Evolutionary conservation across 1,140 invertebrate species (phyloP).

Genomic region (Drosophila prosaltans): DNA sequence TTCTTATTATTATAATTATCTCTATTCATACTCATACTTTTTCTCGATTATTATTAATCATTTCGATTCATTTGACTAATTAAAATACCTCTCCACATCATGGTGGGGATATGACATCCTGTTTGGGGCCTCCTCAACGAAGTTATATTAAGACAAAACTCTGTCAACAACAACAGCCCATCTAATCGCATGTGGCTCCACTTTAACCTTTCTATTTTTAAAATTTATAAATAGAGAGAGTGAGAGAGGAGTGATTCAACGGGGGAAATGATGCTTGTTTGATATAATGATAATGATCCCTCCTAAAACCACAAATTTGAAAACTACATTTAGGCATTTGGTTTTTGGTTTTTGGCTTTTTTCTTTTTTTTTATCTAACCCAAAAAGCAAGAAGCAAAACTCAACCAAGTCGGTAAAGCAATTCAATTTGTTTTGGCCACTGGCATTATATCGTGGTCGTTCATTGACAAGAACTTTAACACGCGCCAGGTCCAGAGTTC

Average conservation of each 20-base stretch:
- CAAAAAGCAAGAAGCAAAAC: not conserved
- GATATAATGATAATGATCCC: not conserved
- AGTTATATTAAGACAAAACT: not conserved
- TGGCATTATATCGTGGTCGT: slow-evolving; percentile 3
- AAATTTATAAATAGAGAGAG: not conserved
- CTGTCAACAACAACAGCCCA: not conserved
- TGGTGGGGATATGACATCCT: not conserved
- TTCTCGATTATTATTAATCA: too few relatives aligned
- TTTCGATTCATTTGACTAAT: too few relatives aligned
- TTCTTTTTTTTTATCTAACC: too few relatives aligned
- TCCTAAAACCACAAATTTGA: not conserved
- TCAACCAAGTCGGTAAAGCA: not conserved
- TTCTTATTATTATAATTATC: too few relatives aligned
- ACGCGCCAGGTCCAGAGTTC: slow-evolving; percentile 54
- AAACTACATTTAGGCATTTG: not conserved
- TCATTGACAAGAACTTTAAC: slow-evolving; percentile 59
- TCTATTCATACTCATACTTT: too few relatives aligned
- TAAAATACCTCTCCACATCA: too few relatives aligned
- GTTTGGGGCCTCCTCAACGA: slow-evolving; percentile 6
- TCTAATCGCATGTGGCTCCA: not conserved
- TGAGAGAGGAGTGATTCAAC: too few relatives aligned
- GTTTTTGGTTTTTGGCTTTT: not conserved
- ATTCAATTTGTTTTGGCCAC: slow-evolving; percentile 25
- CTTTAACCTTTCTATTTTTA: slow-evolving; percentile 8
- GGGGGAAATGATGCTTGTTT: too few relatives aligned